phyloP scores from a whole-genome alignment of 2,113 vertebrate species.

The Leucopternis melanops region DNA sequence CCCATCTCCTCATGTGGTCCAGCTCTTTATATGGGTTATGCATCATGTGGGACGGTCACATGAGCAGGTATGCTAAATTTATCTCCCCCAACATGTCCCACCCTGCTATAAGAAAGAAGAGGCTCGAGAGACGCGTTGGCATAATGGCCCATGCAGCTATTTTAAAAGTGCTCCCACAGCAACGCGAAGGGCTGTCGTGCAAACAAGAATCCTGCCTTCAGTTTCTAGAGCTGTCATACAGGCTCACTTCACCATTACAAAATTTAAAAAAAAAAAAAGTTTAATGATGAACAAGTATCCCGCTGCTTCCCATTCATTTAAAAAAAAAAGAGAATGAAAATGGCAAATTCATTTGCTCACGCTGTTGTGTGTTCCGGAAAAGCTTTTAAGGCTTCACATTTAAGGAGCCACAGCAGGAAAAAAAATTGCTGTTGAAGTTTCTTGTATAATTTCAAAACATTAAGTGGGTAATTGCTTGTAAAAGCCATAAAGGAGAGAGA shows the following conservation, averaged over 20 bases:
- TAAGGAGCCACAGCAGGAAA: conserved; percentile 19
- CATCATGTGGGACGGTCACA: background rate
- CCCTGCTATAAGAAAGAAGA: background rate
- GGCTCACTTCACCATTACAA: background rate
- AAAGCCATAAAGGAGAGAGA: conserved; percentile 5
- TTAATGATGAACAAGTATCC: background rate
- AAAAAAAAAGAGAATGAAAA: background rate
- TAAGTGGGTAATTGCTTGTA: conserved; percentile 59
- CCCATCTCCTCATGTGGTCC: background rate
- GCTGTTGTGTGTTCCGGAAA: conserved; percentile 13
- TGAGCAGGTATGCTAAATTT: conserved; percentile 19
- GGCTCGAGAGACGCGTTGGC: background rate
- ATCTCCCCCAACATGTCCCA: background rate
- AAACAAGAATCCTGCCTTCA: background rate
- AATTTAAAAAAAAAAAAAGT: background rate
- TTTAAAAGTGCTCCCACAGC: background rate
- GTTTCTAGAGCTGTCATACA: background rate
- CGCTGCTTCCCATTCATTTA: background rate
- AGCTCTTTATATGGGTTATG: background rate
- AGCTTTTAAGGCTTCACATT: conserved; percentile 41
- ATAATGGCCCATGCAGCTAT: background rate
- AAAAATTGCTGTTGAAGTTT: conserved; percentile 17
- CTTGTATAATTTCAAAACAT: conserved; percentile 41
- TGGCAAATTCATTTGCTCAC: conserved; percentile 1
- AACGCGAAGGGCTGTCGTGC: background rate